Conservation (phyloP, 2,888 invertebrate species). For the Frankliniella intonsa region DNA sequence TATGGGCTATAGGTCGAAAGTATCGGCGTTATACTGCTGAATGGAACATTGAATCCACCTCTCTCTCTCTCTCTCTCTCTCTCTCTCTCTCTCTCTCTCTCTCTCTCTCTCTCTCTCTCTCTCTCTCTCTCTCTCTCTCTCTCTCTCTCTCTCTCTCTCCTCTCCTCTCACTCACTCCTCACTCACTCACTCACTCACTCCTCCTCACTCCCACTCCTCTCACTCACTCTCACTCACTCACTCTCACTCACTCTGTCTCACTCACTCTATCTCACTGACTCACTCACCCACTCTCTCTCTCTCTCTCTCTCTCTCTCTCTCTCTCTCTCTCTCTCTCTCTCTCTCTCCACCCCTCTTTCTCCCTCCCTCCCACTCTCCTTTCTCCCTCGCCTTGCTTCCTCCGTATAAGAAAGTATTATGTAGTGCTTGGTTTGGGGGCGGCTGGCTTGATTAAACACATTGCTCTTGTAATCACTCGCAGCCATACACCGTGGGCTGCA, state of each 20-base stretch:
- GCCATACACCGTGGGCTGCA: background rate
- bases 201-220: too few relatives aligned
- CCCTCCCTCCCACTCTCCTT: background rate
- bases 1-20: too few relatives aligned
- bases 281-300: background rate
- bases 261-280: background rate
- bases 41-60: too few relatives aligned
- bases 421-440: background rate
- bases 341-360: background rate
- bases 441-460: conserved; percentile 13
- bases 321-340: conserved; percentile 1
- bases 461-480: background rate
- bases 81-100: too few relatives aligned
- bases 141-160: too few relatives aligned
- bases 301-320: conserved; percentile 1
- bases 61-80: too few relatives aligned
- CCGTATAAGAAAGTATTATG: background rate
- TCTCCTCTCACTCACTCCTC: too few relatives aligned
- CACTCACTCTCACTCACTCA: too few relatives aligned
- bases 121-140: too few relatives aligned
- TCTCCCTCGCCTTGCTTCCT: background rate
- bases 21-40: too few relatives aligned
- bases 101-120: too few relatives aligned
- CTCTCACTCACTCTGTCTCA: background rate
- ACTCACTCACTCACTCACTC: too few relatives aligned